Evolutionary conservation across 1,140 invertebrate genomes (phyloP), one percentile per base, ranked within the genome.

Genomic region (Venustaconcha ellipsiformis): DNA sequence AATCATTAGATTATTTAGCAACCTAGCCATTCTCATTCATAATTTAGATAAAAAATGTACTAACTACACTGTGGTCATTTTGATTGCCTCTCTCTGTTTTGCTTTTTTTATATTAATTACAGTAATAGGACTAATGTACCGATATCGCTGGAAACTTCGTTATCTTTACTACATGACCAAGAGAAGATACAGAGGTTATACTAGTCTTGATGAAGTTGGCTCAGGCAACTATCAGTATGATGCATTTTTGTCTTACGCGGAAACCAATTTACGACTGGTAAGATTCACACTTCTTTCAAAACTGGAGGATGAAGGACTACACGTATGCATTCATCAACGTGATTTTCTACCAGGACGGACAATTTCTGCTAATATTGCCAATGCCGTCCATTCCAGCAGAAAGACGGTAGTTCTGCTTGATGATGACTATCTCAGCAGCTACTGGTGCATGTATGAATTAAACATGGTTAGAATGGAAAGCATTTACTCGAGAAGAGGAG

Each of bases 311-410:
- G 58, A 62, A 18, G 76, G 65, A 6, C 15, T 86, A 13, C 74
- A 67, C 18, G 63, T 85, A 15, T 84, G 80, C 76, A 63, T 86
- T 30, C 84, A 86, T 58, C 67, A 80, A n/a, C 64, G 81, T 59
- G 85, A 88, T 71, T 88, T 88, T 71, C 30, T 80, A 17, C 79
- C 83, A 20, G 85, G 85, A 2, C 78, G 78, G 8, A 56, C 78
- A 20, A 93, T 94, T 66, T 92, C 92, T 0, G 92, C 93, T 78
- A 91, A 92, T 77, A 92, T 94, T 62, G 83, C 93, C 23, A 90
- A 90, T 63, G 91, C 92, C 78, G 91, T 94, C 64, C 89, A 91
- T 23, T 88, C 90, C 62, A 93, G 93, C 83, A 90, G 92, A 64
- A 92, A 92, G 85, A 92, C 92, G 15, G 85, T 94, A 57, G 86